Conservation (phyloP, 2,888 invertebrate species). For the Chorisops tibialis region DNA sequence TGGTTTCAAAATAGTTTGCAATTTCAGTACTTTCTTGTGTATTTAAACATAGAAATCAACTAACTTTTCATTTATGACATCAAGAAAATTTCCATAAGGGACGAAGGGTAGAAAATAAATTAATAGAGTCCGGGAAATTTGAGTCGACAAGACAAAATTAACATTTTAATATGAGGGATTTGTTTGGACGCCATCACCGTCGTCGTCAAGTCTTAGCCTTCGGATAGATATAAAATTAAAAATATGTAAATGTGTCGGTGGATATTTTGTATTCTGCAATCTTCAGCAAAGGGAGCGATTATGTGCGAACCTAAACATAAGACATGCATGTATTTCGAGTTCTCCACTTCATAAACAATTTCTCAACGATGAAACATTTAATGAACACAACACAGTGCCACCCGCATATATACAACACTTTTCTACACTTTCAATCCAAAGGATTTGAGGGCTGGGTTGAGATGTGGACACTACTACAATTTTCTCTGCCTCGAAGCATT, state of each 20-base stretch:
- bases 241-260: too few species aligned
- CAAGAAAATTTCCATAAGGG: too few species aligned
- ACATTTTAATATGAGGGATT: constrained; percentile 25
- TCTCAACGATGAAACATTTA: constrained; percentile 31
- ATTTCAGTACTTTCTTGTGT: too few species aligned
- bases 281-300: not conserved
- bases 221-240: too few species aligned
- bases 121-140: constrained; percentile 25
- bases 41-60: too few species aligned
- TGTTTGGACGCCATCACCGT: not conserved
- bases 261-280: not conserved
- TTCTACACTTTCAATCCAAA: too few species aligned
- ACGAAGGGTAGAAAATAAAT: not conserved
- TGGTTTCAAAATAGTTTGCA: too few species aligned
- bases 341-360: constrained; percentile 28
- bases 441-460: too few species aligned
- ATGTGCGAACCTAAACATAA: not conserved
- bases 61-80: too few species aligned
- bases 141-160: constrained; percentile 27
- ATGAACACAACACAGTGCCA: constrained; percentile 30
- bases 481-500: constrained; percentile 20
- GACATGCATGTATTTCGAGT: not conserved
- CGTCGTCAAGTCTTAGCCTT: not conserved
- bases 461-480: too few species aligned
- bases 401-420: not conserved